Base-by-base conservation (phyloP, 2,888 invertebrate species). In the Plebejus argus region DNA sequence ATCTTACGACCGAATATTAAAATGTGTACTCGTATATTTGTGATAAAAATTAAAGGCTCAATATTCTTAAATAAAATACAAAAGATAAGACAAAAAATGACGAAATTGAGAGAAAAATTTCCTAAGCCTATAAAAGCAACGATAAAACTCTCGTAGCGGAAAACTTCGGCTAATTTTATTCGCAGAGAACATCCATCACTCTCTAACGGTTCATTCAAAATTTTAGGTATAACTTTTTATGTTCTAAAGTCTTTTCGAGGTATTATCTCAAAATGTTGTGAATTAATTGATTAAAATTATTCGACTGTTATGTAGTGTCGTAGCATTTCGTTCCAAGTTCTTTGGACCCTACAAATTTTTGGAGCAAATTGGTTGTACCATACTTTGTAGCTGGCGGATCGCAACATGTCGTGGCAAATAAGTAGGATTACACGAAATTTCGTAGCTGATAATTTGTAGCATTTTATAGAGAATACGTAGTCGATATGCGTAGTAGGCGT, bases 151-250 rank as follows among this genome's bases (percentile, higher is more conserved):
- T 12, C 61, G 61, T 23, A 23, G 58, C 61, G 61, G 23, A 61
- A 61, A 61, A 61, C 61, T 61, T 23, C 12, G 23, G 23, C 61
- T 61, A 61, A 23, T 61, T 61, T 61, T 61, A 61, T 61, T 61
- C 12, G 23, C 61, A 23, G 20, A 61, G 23, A 61, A 61, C 61
- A 61, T 61, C 61, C 23, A 61, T 61, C 61, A 61, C 61, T 61
- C 12, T 61, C 61, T 20, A 61, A 23, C 61, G 61, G 10, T 61
- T 61, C 58, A 58, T 61, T 23, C 23, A 12, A 23, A 10, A 61
- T 23, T 61, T 61, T 61, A 10, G 61, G 12, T 12, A 12, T 61
- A 12, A 61, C 23, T 12, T 23, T 23, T 61, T 61, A 61, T 23
- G 12, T 61, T 12, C 12, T 61, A 23, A 23, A 20, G 61, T 61